Conservation (phyloP, 2,888 invertebrate species). For the Apamea crenata region DNA sequence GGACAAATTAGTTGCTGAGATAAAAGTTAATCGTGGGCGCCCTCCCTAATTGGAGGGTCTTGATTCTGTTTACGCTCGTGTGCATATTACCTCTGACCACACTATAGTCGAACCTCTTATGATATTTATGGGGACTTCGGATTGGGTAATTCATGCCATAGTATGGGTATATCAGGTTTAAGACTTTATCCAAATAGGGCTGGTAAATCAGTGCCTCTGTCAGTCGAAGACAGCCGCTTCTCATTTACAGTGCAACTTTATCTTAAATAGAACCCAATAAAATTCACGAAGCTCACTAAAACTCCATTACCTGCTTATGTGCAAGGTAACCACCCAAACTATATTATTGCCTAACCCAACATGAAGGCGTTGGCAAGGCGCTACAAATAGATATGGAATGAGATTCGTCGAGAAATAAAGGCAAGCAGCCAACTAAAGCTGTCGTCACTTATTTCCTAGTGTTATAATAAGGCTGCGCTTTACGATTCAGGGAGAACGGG, state of each 20-base stretch:
- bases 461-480: background rate
- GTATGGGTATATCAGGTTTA: no score
- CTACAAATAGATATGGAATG: background rate
- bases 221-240: no score
- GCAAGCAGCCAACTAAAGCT: background rate
- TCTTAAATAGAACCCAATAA: no score
- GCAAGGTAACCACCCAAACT: background rate
- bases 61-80: conserved; percentile 1
- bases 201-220: no score
- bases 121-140: no score
- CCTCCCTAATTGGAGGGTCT: background rate
- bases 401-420: background rate
- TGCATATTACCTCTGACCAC: background rate
- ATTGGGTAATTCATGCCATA: no score
- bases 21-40: no score
- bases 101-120: background rate
- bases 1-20: no score
- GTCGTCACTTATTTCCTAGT: background rate
- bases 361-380: background rate
- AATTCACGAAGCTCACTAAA: background rate
- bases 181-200: no score
- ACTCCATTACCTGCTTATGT: background rate
- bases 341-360: background rate
- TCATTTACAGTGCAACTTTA: no score
- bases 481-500: no score